These are phyloP conservation scores for Acrossocheilus wenchowensis DNA, from an alignment of 2,797 vertebrate species.

Conservation along the genomic window DNA sequence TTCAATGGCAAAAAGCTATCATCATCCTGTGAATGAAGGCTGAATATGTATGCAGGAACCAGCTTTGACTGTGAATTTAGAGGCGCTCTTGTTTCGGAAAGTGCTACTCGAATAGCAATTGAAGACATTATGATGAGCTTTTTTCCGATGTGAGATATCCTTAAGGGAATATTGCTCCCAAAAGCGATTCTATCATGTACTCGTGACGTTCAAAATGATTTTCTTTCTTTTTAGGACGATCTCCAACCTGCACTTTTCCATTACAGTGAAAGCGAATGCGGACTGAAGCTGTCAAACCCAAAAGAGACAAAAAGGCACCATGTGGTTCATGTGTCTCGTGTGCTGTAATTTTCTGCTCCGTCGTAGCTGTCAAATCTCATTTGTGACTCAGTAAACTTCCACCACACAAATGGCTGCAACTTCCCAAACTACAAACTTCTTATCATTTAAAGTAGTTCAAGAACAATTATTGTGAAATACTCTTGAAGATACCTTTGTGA, in stretches of 20 bases:
- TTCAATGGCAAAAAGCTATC: conserved; percentile 17
- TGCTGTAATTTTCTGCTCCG: neutral
- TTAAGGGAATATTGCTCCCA: neutral
- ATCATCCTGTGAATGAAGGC: conserved; percentile 18
- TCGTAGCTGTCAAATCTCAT: neutral
- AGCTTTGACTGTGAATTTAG: neutral
- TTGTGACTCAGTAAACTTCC: neutral
- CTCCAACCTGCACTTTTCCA: neutral
- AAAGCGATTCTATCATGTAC: neutral
- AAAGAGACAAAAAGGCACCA: neutral
- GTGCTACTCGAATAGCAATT: neutral
- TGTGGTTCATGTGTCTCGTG: neutral
- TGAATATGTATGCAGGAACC: neutral
- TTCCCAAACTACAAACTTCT: neutral
- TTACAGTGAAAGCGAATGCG: neutral
- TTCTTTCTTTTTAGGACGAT: neutral
- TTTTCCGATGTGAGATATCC: neutral
- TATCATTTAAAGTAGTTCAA: neutral
- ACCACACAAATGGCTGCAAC: neutral
- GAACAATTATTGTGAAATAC: neutral
- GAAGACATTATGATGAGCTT: conserved; percentile 8
- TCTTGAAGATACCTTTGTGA: neutral
- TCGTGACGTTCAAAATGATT: neutral
- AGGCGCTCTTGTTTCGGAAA: neutral
- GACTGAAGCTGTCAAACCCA: neutral